Base-by-base conservation (phyloP, 2,888 invertebrate genomes). In the Cordilura impudica region DNA sequence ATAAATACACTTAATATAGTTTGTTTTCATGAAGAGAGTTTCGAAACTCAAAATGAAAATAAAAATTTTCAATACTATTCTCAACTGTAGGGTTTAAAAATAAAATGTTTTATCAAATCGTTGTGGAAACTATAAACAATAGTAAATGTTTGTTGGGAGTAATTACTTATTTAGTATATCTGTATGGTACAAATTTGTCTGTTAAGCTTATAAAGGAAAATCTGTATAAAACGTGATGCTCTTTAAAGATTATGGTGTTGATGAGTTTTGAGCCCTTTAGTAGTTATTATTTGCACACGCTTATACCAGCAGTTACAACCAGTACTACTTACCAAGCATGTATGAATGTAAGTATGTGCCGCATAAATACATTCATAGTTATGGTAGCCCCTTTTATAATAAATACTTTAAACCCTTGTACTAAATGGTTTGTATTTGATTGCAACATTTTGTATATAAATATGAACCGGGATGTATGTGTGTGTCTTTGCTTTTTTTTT, bases 191-290 rank as follows among this genome's bases (percentile, higher is more conserved):
- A 66, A 53, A 45, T 60, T 66, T 31, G 14, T 43, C 10, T 29
- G 47, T 47, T 61, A 60, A 61, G 53, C 19, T 54, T 60, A n/a
- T n/a, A n/a, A n/a, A n/a, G n/a, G 56, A 14, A 74, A 61, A 74
- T 74, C 61, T 74, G 67, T 74, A 19, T 47, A 58, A 31, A 74
- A 67, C 47, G 61, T 74, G 45, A 53, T 61, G 53, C 74, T 67
- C 47, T 61, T 61, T 29, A 61, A 61, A 47, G 61, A 69, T 63
- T 69, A 54, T 61, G 35, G 19, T 75, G 23, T 60, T 61, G 29
- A 67, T 51, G 61, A 69, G 58, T 19, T 60, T 43, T 49, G 26
- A 60, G 47, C 47, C 45, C 19, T 53, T 75, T 56, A 69, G 54
- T 63, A 69, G 54, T 54, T 49, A 39, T 75, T 67, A 69, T 69